Evolutionary conservation across 2,888 invertebrate species (phyloP), one percentile per base, ranked within the genome.

Genomic region (Onthophagus sagittarius): DNA sequence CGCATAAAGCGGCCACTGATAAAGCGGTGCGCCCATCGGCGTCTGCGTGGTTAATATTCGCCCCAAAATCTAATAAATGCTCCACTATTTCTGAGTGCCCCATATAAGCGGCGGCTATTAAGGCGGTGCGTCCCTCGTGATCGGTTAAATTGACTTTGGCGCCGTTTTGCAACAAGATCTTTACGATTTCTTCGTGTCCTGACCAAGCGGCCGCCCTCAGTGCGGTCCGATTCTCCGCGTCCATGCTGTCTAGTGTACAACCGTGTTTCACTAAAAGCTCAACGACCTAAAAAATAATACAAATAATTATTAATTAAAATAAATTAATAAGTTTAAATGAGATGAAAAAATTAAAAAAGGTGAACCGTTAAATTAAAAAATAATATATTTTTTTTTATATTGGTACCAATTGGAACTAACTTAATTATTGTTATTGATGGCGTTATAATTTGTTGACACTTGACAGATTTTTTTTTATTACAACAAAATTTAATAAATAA

Each of bases 21-120:
- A 97, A 86, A 0, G 96, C 96, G 14, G 96, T 96, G 77, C 95
- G 89, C 63, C 95, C 95, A 81, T 96, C 96, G 74, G 93, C 91
- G 80, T 96, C 96, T 0, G 94, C 91, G 80, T 95, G 95, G 84
- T 96, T 93, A 15, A 95, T 92, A 80, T 91, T 88, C 0, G 96
- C 96, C 0, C 94, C 94, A 75, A 91, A 92, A 79, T 94, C 93
- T 7, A 97, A 86, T 63, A 97, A 86, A 77, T 93, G 92, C 75
- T 93, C 91, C 31, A 96, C 96, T 76, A 96, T 96, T 81, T 95
- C 94, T n/a, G 93, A 92, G 85, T 97, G 96, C 0, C 96, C 96
- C 97, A 97, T 98, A 85, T 97, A 98, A 0, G 97, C 96, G 14
- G 97, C 97, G 0, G 98, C 98, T 77, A 98, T 94, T 64, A 98